A percentile compares a stretch with the other conserved stretches of the same genome.
Conservation (phyloP, 2,797 vertebrate species). For the Triplophysa bombifrons region DNA sequence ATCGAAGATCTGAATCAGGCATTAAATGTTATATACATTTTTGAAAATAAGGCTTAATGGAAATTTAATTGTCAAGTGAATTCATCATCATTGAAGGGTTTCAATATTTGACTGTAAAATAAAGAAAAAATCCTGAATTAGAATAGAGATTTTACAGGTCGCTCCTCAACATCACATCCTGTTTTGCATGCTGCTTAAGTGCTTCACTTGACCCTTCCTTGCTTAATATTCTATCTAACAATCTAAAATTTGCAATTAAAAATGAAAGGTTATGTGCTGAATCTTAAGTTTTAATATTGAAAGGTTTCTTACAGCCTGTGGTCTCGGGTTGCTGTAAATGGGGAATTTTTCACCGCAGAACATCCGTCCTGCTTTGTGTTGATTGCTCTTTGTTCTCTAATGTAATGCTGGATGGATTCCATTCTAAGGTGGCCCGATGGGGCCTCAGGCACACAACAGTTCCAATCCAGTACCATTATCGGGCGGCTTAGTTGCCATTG, state of each 20-base stretch:
- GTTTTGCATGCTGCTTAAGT: not conserved
- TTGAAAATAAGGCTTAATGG: not conserved
- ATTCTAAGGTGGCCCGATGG: constrained; percentile 42
- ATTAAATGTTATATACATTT: not conserved
- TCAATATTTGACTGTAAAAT: not conserved
- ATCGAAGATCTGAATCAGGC: not conserved
- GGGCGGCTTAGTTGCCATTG: constrained; percentile 34
- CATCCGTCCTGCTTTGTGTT: constrained; percentile 36
- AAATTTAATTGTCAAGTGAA: not conserved
- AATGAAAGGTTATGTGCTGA: constrained; percentile 17
- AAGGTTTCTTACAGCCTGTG: constrained; percentile 8
- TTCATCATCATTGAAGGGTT: not conserved
- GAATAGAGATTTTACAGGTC: not conserved
- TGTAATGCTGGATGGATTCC: constrained; percentile 34
- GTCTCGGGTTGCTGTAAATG: constrained; percentile 3
- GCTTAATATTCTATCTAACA: not conserved
- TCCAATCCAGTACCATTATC: constrained; percentile 46
- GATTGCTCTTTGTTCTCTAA: constrained; percentile 51
- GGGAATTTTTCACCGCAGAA: constrained; percentile 5
- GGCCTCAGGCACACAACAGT: constrained; percentile 39
- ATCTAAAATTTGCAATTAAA: constrained; percentile 25
- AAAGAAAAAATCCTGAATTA: not conserved
- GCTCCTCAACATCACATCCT: not conserved
- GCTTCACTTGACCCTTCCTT: not conserved
- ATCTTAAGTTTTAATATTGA: constrained; percentile 15